Evolutionary conservation across 2,888 invertebrate genomes (phyloP).

Genomic region (Periphyllus acericola): DNA sequence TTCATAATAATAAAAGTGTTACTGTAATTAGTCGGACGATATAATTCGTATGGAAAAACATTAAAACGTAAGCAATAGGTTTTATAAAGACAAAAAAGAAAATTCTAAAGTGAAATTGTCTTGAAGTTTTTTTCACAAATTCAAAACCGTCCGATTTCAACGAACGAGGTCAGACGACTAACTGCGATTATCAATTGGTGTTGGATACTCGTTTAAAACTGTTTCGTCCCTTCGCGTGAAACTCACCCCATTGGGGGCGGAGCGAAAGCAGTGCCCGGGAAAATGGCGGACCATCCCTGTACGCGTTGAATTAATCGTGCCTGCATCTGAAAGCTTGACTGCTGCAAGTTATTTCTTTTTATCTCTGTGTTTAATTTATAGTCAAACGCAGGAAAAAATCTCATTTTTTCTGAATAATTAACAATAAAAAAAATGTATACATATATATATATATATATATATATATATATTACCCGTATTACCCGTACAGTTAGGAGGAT

Average conservation of each 20-base stretch:
- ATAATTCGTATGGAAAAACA: background rate
- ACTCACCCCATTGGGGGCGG: slow-evolving; percentile 26
- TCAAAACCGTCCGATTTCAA: background rate
- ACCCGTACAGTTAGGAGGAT: too few species aligned
- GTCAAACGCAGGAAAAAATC: background rate
- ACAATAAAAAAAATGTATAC: background rate
- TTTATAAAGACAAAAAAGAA: background rate
- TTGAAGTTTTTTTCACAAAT: background rate
- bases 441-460: too few species aligned
- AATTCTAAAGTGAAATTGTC: background rate
- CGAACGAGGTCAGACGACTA: slow-evolving; percentile 10
- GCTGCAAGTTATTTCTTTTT: slow-evolving; percentile 36
- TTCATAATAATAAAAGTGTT: slow-evolving; percentile 34
- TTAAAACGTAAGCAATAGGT: background rate
- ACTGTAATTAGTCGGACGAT: background rate
- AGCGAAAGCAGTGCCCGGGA: slow-evolving; percentile 5
- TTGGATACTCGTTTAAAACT: slow-evolving; percentile 1
- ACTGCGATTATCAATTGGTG: background rate
- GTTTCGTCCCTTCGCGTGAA: slow-evolving; percentile 20
- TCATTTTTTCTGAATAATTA: background rate
- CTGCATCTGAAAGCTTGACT: slow-evolving; percentile 53
- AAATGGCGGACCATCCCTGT: slow-evolving; percentile 53
- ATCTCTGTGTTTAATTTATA: slow-evolving; percentile 35
- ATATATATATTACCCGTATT: too few species aligned
- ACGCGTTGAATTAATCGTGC: slow-evolving; percentile 28